These are phyloP conservation scores for Brachyalestes nurse DNA, from an alignment of 2,797 vertebrate species.

Conservation along the genomic window DNA sequence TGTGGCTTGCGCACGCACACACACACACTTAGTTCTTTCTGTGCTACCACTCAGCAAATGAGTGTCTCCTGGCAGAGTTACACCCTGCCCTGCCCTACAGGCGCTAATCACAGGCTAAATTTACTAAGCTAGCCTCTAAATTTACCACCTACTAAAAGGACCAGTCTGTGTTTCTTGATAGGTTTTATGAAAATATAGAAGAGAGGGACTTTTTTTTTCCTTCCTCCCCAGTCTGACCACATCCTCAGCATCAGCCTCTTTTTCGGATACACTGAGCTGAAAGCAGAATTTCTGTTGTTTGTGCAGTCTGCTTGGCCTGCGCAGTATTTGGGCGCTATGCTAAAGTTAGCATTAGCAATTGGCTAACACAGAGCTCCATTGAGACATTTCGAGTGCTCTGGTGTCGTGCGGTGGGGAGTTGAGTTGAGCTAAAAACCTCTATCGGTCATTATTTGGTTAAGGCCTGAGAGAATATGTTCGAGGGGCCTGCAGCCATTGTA, in stretches of 20 bases:
- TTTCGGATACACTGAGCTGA: slow-evolving; percentile 56
- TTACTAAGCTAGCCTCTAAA: slow-evolving; percentile 66
- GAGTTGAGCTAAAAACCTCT: slow-evolving; percentile 29
- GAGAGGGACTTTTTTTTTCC: slow-evolving; percentile 47
- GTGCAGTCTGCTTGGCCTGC: slow-evolving; percentile 51
- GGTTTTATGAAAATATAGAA: slow-evolving; percentile 55
- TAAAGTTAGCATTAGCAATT: slow-evolving; percentile 62
- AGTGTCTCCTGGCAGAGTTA: slow-evolving; percentile 54
- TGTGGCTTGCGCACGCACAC: slow-evolving; percentile 36
- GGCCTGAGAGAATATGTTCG: slow-evolving; percentile 26
- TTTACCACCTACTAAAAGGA: slow-evolving; percentile 68
- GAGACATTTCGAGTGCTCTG: slow-evolving; percentile 45
- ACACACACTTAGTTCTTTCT: slow-evolving; percentile 45
- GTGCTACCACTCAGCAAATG: slow-evolving; percentile 49
- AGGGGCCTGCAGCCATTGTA: slow-evolving; percentile 23
- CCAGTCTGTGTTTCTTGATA: slow-evolving; percentile 68
- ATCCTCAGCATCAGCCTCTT: slow-evolving; percentile 61
- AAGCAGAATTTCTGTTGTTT: slow-evolving; percentile 60
- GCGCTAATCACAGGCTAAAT: slow-evolving; percentile 70
- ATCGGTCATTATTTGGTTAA: slow-evolving; percentile 47
- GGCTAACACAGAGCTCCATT: slow-evolving; percentile 58
- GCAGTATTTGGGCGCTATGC: slow-evolving; percentile 45
- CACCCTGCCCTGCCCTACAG: slow-evolving; percentile 57
- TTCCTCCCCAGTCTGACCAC: slow-evolving; percentile 41
- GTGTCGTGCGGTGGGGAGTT: slow-evolving; percentile 52